Evolutionary conservation across 2,113 vertebrate species (phyloP).

Genomic region (Sinocyclocheilus maitianheensis): DNA sequence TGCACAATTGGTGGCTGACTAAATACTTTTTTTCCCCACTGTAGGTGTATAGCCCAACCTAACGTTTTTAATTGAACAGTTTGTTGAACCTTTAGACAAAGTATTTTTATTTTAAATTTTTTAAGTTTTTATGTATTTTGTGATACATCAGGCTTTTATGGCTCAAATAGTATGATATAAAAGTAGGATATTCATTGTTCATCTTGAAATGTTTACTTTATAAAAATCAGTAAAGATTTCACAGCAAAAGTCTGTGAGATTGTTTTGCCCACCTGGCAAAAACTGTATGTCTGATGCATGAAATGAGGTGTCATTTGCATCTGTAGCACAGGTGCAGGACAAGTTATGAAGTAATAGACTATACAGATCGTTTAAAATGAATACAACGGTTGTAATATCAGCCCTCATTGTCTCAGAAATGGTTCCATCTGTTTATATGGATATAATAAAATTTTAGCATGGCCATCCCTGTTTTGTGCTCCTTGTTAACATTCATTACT

Average conservation of each 20-base stretch:
- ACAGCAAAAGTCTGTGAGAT: too few species aligned
- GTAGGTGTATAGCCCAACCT: background rate
- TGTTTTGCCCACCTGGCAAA: background rate
- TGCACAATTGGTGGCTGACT: too few species aligned
- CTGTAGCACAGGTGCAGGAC: background rate
- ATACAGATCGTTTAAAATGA: background rate
- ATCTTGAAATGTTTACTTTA: too few species aligned
- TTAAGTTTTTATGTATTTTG: too few species aligned
- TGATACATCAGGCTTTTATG: background rate
- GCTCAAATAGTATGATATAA: background rate
- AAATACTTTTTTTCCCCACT: too few species aligned
- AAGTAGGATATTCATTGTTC: too few species aligned
- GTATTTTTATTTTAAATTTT: too few species aligned
- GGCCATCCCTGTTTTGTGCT: background rate
- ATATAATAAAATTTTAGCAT: conserved; percentile 6
- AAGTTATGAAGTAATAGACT: conserved; percentile 21
- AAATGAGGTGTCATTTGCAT: background rate
- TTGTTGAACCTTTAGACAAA: background rate
- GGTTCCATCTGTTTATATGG: background rate
- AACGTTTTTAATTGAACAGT: background rate
- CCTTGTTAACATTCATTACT: background rate
- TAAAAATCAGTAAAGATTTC: too few species aligned
- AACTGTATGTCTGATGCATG: background rate
- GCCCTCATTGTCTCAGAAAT: conserved; percentile 12
- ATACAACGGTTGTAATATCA: background rate